Base-by-base conservation (phyloP, 2,888 invertebrate species). In the Mechanitis messenoides region DNA sequence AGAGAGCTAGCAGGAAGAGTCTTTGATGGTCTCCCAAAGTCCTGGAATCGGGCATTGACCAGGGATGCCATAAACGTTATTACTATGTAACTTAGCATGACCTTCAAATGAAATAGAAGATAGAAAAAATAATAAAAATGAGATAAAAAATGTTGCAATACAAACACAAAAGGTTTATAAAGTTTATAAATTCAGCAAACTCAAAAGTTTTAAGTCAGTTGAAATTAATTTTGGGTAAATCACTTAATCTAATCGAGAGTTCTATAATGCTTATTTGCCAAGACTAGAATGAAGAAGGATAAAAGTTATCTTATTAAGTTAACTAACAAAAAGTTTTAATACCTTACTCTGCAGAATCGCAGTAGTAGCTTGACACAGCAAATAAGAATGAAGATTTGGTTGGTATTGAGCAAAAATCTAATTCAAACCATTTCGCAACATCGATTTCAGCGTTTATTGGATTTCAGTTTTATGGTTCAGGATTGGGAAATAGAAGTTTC, bases 391-490 rank as follows among this genome's bases (percentile, higher is more conserved):
- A 77, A 78, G 68, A 72, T 72, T 72, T 68, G 74, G 78, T 81
- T 80, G 76, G 75, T 79, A 80, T 79, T 76, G 73, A 66, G 68
- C 65, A 68, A 71, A 78, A 86, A 83, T 81, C 80, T 77, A 84
- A 84, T 81, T 73, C 71, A 65, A 74, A 71, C 71, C 72, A 78
- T 85, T 87, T 81, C 80, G 74, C 76, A 86, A 88, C 77, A 79
- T 80, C 79, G 74, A 78, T 83, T 84, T 74, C 60, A 66, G 67
- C 64, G 74, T 78, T 84, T 86, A 84, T 85, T 79, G 77, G 71
- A 79, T 82, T 81, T 77, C 68, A 65, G 68, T 81, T 84, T 83
- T 83, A 83, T 78, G 77, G 74, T 69, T 74, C 33, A 65, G 69
- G 72, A 75, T 85, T 82, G 81, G 71, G 80, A 80, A 83, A 85